Conservation (phyloP, 2,113 vertebrate genomes). For the mouse (Mus musculus) region GRCm39 chr6:134669501-134670000, state of each 20-base stretch:
- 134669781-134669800: background rate
- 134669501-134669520: background rate
- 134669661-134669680: background rate
- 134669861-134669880: too few relatives aligned
- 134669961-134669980: too few relatives aligned
- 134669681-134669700: background rate
- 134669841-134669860: background rate
- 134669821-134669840: constrained; percentile 34
- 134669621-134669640: background rate
- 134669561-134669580: background rate
- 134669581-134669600: background rate
- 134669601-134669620: background rate
- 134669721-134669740: background rate
- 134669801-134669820: background rate
- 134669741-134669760: background rate
- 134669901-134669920: too few relatives aligned
- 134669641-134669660: background rate
- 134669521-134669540: background rate
- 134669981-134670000: too few relatives aligned
- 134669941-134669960: too few relatives aligned
- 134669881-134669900: too few relatives aligned
- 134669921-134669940: too few relatives aligned
- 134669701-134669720: background rate
- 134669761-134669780: background rate
- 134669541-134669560: background rate